Base-by-base conservation (phyloP, 2,797 vertebrate species). In the Onychomys torridus region DNA sequence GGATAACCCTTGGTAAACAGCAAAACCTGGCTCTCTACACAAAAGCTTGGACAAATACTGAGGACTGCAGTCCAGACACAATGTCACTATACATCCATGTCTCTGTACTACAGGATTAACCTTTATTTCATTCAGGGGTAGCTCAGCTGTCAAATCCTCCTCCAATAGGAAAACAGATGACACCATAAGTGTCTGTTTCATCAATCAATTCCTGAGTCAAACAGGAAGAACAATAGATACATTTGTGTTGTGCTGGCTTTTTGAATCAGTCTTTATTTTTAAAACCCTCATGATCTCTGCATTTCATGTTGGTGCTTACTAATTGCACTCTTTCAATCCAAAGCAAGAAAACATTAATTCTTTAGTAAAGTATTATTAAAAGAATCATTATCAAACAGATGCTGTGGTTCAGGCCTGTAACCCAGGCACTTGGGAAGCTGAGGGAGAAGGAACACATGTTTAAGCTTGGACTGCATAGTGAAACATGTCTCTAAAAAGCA, bases 11-110 rank as follows among this genome's bases (percentile, higher is more conserved):
- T 84, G 65, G 32, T 89, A 69, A 65, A 76, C 23, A 86, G 55
- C 46, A 95, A 85, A 73, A 65, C 73, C 94, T 57, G 4, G 34
- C 90, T 92, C 78, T 75, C 83, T 55, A 17, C 46, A 49, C 46
- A 78, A 73, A 91, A 78, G 63, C 76, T 83, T 61, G 69, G 83
- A 75, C 19, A 16, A 37, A 63, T 78, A 49, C 27, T 78, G 34
- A 89, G 12, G 46, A 87, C 71, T 75, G 25, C 13, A 82, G 75
- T 69, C 59, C 61, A 89, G 43, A 89, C 87, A 89, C 40, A 93
- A 94, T 25, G 55, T 49, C 49, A 91, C 73, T 95, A 55, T 78
- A 81, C 46, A 78, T 67, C 79, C 34, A 69, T 49, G 82, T 89
- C 94, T 25, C 71, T 57, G 69, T 61, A 67, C 61, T 90, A 6